A percentile compares a stretch with the other conserved stretches of the same genome.
These are phyloP conservation scores for Nerophis lumbriciformis DNA, from an alignment of 2,113 vertebrate genomes.

Conservation along the genomic window DNA sequence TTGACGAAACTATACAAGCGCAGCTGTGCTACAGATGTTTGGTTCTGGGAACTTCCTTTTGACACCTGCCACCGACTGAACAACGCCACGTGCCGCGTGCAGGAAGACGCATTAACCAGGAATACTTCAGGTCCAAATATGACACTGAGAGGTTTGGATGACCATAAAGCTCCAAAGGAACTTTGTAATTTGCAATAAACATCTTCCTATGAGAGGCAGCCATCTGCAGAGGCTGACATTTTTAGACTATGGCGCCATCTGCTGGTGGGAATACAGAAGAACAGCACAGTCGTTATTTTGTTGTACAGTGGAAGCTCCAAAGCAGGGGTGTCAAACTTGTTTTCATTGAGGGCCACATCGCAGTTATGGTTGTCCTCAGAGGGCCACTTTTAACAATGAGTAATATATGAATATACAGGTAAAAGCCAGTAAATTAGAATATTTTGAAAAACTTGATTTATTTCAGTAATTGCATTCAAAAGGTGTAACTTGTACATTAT, in stretches of 20 bases:
- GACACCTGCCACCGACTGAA: conserved; percentile 9
- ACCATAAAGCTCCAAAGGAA: too few species aligned
- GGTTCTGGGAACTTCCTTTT: conserved; percentile 9
- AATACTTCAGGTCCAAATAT: not conserved
- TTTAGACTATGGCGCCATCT: conserved; percentile 34
- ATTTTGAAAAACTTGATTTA: too few species aligned
- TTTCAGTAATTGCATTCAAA: too few species aligned
- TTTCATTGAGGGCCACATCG: too few species aligned
- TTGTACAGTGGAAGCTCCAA: too few species aligned
- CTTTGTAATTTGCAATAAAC: not conserved
- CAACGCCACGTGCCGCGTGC: not conserved
- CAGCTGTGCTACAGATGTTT: conserved; percentile 51
- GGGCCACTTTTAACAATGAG: too few species aligned
- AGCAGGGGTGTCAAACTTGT: too few species aligned
- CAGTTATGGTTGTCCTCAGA: too few species aligned
- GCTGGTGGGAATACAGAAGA: conserved; percentile 11
- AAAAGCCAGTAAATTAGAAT: too few species aligned
- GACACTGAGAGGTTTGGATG: too few species aligned
- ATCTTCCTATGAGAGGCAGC: not conserved
- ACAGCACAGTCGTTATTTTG: not conserved
- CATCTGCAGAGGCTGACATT: not conserved
- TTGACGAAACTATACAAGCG: conserved; percentile 31
- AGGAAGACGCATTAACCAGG: not conserved
- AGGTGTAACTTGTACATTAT: too few species aligned
- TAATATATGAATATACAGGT: too few species aligned